Conservation (phyloP, 2,888 invertebrate species). For the Calameuta filiformis region DNA sequence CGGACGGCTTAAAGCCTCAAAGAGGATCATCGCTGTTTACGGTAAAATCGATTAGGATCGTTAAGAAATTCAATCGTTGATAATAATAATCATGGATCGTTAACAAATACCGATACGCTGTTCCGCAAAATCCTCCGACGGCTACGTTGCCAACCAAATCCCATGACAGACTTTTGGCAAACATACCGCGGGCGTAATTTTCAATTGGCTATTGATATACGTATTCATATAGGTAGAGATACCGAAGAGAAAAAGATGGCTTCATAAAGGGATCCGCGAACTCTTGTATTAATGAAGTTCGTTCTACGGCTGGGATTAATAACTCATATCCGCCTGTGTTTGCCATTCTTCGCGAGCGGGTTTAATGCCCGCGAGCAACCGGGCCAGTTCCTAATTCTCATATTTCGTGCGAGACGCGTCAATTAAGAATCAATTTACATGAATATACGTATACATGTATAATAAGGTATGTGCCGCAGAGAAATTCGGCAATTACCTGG, state of each 20-base stretch:
- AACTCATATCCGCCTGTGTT: not conserved
- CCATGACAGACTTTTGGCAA: not conserved
- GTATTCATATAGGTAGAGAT: not conserved
- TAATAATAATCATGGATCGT: not conserved
- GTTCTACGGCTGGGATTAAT: not conserved
- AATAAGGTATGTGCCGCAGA: not conserved
- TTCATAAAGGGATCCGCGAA: not conserved
- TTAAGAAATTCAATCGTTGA: not conserved
- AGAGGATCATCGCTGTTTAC: not conserved
- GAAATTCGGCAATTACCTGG: not conserved
- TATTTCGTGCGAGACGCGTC: slow-evolving; percentile 7
- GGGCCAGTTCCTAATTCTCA: not conserved
- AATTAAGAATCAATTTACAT: slow-evolving; percentile 28
- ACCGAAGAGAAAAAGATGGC: not conserved
- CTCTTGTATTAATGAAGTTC: not conserved
- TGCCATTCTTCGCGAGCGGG: not conserved
- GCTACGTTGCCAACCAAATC: not conserved
- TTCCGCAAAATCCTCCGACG: not conserved
- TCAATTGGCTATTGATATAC: not conserved
- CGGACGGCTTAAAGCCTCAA: not conserved
- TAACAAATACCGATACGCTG: not conserved
- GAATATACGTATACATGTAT: not conserved
- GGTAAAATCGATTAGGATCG: not conserved
- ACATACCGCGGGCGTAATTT: not conserved
- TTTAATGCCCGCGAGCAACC: not conserved